Conservation (phyloP, 2,113 vertebrate genomes). For the Glaucidium brasilianum region DNA sequence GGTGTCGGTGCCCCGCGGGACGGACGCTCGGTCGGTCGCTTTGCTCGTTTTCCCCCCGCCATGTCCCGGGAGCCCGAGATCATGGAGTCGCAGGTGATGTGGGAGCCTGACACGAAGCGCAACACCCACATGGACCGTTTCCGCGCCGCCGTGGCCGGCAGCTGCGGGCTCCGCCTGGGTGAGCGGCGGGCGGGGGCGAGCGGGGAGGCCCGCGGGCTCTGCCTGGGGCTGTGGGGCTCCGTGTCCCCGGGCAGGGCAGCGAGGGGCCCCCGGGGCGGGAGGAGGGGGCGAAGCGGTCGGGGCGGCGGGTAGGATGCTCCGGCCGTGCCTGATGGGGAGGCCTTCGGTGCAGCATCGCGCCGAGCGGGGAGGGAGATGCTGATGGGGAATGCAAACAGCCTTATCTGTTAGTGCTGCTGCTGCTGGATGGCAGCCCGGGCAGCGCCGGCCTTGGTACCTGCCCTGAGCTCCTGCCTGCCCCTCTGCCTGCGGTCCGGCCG, state of each 20-base stretch:
- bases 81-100: constrained; percentile 88
- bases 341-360: background rate
- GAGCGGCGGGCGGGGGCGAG: constrained; percentile 27
- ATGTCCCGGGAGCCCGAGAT: constrained; percentile 90
- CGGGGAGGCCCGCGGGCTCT: background rate
- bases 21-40: background rate
- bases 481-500: fast-evolving
- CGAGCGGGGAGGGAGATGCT: fast-evolving
- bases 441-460: background rate
- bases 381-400: background rate
- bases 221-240: background rate
- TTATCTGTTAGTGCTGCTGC: background rate
- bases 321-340: background rate
- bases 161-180: constrained; percentile 85
- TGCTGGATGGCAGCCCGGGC: background rate
- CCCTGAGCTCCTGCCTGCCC: background rate
- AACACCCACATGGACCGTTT: constrained; percentile 91
- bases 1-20: fast-evolving
- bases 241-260: no score
- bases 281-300: fast-evolving
- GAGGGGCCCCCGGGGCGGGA: fast-evolving
- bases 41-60: background rate
- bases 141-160: constrained; percentile 78
- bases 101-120: constrained; percentile 93
- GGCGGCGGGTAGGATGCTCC: background rate